phyloP scores from a whole-genome alignment of 2,113 vertebrate genomes.

The Mystacornis crossleyi region DNA sequence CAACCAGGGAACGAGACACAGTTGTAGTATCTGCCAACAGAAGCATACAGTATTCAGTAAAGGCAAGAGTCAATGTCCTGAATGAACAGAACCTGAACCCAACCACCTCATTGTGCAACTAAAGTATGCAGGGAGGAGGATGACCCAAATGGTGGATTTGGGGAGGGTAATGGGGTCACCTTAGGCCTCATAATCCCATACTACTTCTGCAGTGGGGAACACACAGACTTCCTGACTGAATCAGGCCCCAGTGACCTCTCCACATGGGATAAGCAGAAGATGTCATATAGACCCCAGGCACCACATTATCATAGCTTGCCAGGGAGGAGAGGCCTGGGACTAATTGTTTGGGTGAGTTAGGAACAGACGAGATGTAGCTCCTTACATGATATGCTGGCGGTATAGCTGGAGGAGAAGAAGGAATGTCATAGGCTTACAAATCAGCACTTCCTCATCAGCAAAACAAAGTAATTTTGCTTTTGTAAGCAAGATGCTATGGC shows the following conservation, averaged over 20 bases:
- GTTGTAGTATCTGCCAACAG: conserved; percentile 89
- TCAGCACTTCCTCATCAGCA: not conserved
- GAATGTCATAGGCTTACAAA: not conserved
- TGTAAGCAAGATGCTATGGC: not conserved
- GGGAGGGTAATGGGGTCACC: not conserved
- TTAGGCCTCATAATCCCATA: not conserved
- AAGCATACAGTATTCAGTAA: not conserved
- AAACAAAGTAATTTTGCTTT: not conserved
- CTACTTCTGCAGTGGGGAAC: not conserved
- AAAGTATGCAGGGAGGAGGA: not conserved
- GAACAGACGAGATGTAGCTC: not conserved
- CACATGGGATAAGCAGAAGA: not conserved
- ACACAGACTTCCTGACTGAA: not conserved
- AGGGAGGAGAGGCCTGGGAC: not conserved
- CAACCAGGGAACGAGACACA: conserved; percentile 91
- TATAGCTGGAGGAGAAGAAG: not conserved
- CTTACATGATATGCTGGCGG: not conserved
- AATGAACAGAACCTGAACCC: not conserved
- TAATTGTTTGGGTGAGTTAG: not conserved
- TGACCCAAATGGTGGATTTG: not conserved
- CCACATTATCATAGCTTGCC: not conserved
- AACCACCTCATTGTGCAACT: not conserved
- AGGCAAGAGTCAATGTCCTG: not conserved
- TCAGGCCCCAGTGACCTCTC: not conserved
- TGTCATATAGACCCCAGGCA: not conserved